Conservation (phyloP, 2,888 invertebrate genomes). For the Heliconius cydno region DNA sequence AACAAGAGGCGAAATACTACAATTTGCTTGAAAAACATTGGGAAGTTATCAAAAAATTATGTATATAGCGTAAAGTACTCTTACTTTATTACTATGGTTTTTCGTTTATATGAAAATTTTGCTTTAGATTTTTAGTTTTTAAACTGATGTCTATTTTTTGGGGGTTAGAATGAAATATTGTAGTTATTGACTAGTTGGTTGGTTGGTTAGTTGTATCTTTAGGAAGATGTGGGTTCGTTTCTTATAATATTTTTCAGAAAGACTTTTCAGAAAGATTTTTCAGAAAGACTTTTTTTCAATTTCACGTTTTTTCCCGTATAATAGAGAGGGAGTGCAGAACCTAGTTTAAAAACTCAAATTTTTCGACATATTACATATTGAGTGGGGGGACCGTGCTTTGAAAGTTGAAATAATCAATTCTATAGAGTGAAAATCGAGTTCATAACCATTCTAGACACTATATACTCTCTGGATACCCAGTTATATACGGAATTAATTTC, state of each 20-base stretch:
- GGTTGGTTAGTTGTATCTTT: too few species aligned
- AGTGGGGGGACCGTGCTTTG: background rate
- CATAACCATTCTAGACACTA: background rate
- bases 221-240: too few species aligned
- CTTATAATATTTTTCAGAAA: too few species aligned
- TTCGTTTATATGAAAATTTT: background rate
- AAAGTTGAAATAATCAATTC: background rate
- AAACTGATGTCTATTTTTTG: background rate
- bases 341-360: fast-evolving
- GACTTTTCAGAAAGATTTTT: too few species aligned
- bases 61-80: background rate
- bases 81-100: background rate
- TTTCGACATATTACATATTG: background rate
- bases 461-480: too few species aligned
- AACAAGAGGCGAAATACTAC: slow-evolving; percentile 23
- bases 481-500: background rate
- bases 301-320: background rate
- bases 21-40: background rate
- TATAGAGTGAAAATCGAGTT: background rate
- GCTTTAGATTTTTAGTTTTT: background rate
- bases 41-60: slow-evolving; percentile 12
- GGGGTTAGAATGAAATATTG: background rate
- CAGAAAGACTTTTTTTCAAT: too few species aligned
- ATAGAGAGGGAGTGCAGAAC: fast-evolving
- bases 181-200: background rate